These are phyloP conservation scores for Atta colombica DNA, from an alignment of 1,140 invertebrate species.

Conservation along the genomic window DNA sequence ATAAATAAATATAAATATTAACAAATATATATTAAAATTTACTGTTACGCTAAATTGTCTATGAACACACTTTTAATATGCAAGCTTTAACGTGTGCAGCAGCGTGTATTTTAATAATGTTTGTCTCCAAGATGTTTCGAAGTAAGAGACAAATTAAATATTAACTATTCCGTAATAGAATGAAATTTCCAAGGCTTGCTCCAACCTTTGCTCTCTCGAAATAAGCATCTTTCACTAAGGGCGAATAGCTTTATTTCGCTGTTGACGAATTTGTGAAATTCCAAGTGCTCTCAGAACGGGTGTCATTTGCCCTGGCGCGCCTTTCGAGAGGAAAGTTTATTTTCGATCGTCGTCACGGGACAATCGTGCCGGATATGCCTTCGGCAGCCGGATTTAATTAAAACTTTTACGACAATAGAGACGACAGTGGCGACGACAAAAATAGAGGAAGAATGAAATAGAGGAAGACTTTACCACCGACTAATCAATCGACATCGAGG, in stretches of 20 bases:
- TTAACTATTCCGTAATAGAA: conserved; percentile 20
- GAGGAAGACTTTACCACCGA: conserved; percentile 65
- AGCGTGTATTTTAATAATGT: background rate
- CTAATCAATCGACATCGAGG: conserved; percentile 71
- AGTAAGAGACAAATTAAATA: conserved; percentile 17
- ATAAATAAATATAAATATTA: too few species aligned
- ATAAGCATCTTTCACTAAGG: conserved; percentile 37
- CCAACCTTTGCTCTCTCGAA: background rate
- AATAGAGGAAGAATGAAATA: conserved; percentile 1
- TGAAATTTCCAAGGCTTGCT: background rate
- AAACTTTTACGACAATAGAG: conserved; percentile 74
- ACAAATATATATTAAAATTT: background rate
- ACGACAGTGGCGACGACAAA: background rate
- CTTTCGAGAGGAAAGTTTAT: conserved; percentile 67
- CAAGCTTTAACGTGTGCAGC: background rate
- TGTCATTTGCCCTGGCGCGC: conserved; percentile 57
- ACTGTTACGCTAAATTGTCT: background rate
- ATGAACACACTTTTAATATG: background rate
- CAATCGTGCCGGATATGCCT: conserved; percentile 67
- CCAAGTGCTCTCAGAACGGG: conserved; percentile 30
- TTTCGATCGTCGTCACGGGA: conserved; percentile 57
- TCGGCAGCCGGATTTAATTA: conserved; percentile 74
- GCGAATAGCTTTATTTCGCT: conserved; percentile 30
- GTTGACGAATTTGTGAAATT: conserved; percentile 53
- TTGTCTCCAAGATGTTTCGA: background rate